phyloP scores from a whole-genome alignment of 2,888 invertebrate species.

The Nebria brevicollis region DNA sequence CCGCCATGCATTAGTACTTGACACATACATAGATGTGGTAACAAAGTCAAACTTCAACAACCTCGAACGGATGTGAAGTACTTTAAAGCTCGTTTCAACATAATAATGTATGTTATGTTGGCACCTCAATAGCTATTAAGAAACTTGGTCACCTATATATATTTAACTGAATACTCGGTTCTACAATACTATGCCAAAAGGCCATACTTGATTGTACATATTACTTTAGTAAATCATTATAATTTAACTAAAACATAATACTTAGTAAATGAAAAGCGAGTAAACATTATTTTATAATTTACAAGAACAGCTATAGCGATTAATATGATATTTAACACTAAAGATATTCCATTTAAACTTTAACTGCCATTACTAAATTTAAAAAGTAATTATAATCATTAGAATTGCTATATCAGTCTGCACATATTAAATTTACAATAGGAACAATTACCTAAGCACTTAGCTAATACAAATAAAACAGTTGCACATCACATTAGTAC shows the following conservation, averaged over 20 bases:
- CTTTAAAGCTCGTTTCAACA: background rate
- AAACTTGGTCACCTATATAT: background rate
- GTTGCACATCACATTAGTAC: conserved; percentile 40
- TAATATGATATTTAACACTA: too few relatives aligned
- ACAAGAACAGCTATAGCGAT: too few relatives aligned
- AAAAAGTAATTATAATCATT: too few relatives aligned
- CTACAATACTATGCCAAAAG: too few relatives aligned
- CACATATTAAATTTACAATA: conserved; percentile 21
- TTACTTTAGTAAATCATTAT: too few relatives aligned
- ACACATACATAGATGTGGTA: background rate
- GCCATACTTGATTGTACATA: too few relatives aligned
- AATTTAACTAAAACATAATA: too few relatives aligned
- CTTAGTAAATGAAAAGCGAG: too few relatives aligned
- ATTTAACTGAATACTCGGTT: background rate
- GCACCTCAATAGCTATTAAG: background rate
- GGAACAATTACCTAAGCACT: conserved; percentile 35
- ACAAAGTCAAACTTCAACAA: background rate
- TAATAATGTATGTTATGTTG: background rate
- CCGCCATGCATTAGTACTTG: background rate
- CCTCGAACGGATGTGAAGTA: background rate
- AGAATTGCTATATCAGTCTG: too few relatives aligned
- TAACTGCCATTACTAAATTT: too few relatives aligned
- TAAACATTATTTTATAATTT: too few relatives aligned
- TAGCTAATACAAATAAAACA: background rate
- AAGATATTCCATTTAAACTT: too few relatives aligned